These are phyloP conservation scores for Coleophora flavipennella DNA, from an alignment of 2,888 invertebrate species.

Conservation along the genomic window DNA sequence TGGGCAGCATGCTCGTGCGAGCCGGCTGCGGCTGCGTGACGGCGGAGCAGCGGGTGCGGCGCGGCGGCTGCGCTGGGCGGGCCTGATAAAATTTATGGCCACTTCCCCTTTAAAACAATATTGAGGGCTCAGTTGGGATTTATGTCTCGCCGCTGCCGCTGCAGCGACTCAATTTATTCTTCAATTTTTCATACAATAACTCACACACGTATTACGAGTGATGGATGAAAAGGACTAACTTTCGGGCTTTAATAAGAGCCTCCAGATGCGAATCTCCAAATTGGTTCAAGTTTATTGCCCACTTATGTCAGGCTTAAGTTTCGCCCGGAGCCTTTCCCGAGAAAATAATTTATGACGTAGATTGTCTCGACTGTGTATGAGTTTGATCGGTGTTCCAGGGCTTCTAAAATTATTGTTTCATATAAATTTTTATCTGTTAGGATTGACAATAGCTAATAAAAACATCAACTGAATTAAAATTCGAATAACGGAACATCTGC, in stretches of 20 bases:
- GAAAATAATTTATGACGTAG: slow-evolving; percentile 69
- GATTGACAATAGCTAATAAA: too few species aligned
- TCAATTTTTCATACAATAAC: slow-evolving; percentile 74
- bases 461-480: background rate
- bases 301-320: slow-evolving; percentile 73
- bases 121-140: slow-evolving; percentile 74
- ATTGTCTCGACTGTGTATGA: slow-evolving; percentile 60
- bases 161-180: slow-evolving; percentile 74
- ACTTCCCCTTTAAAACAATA: slow-evolving; percentile 75
- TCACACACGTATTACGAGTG: slow-evolving; percentile 73
- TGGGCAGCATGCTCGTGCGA: slow-evolving; percentile 24
- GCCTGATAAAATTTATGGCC: slow-evolving; percentile 74
- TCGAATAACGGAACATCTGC: background rate
- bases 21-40: slow-evolving; percentile 21
- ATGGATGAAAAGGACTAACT: slow-evolving; percentile 74
- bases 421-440: too few species aligned
- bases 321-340: slow-evolving; percentile 66
- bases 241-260: slow-evolving; percentile 73
- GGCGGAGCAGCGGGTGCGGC: slow-evolving; percentile 14
- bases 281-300: slow-evolving; percentile 73
- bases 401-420: too few species aligned
- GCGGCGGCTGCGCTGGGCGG: slow-evolving; percentile 52
- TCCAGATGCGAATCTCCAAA: slow-evolving; percentile 74
- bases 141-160: slow-evolving; percentile 72
- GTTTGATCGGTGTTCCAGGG: slow-evolving; percentile 46